Base-by-base conservation (phyloP, 2,797 vertebrate genomes). In the Myotis myotis region DNA sequence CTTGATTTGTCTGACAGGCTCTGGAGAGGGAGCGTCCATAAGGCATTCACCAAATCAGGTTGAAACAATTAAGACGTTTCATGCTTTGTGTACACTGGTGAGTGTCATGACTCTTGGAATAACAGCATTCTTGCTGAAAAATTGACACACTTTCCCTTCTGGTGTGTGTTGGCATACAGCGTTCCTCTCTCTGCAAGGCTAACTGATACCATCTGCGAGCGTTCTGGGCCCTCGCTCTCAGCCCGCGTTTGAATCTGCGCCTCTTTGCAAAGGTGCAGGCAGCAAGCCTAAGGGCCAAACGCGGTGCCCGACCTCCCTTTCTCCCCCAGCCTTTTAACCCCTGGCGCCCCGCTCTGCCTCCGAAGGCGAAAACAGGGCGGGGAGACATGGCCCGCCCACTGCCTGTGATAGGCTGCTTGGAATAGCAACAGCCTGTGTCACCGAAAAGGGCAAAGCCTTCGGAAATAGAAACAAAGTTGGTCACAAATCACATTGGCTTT, bases 381-480 rank as follows among this genome's bases (percentile, higher is more conserved):
- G 89, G 97, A 89, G 96, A 44, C 97, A 55, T 33, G 96, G 97
- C 98, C 98, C 98, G 97, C 98, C 98, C 95, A 96, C 97, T 15
- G 97, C 96, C 97, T 94, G 92, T 97, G 98, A 99, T 99, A 98
- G 98, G 98, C 98, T 98, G 98, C 98, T 97, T 94, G 96, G 98
- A 98, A 98, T 98, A 98, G 98, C 98, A 98, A 97, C 98, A 97
- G 98, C 94, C 97, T 97, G 98, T 98, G 98, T 98, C 98, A 98
- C 98, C 64, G 97, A 94, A 98, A 98, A 98, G 98, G 98, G 98
- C 98, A 98, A 98, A 98, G 98, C 98, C 98, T 98, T 98, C 98
- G 97, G 98, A 98, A 98, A 98, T 98, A 98, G 98, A 98, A 98
- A 97, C 98, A 98, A 98, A 99, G 98, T 98, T 98, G 96, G 97